phyloP scores from a whole-genome alignment of 2,113 vertebrate genomes.

The Garra rufa region DNA sequence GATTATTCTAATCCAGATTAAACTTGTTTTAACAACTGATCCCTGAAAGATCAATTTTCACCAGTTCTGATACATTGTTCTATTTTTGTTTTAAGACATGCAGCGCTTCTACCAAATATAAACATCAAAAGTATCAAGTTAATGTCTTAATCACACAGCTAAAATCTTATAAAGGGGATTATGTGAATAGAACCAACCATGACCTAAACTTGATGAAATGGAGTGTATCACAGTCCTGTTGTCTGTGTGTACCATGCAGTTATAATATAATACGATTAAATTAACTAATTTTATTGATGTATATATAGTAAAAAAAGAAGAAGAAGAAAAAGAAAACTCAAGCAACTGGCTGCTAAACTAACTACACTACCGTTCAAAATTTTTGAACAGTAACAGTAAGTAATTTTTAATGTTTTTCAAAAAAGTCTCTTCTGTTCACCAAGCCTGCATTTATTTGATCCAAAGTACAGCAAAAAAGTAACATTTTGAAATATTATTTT shows the following conservation, averaged over 20 bases:
- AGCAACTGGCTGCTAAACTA: no score
- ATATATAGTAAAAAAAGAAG: not conserved
- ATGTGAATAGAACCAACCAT: not conserved
- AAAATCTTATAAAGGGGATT: not conserved
- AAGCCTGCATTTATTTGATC: no score
- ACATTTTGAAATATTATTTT: no score
- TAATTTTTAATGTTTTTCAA: no score
- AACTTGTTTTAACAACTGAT: not conserved
- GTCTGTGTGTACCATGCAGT: not conserved
- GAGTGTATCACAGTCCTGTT: not conserved
- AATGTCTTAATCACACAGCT: not conserved
- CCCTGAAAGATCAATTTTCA: not conserved
- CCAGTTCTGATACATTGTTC: not conserved
- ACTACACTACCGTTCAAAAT: no score
- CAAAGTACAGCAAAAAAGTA: no score
- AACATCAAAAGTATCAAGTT: not conserved
- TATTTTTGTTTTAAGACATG: not conserved
- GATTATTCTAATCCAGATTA: not conserved
- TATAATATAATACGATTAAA: not conserved
- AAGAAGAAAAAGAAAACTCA: not conserved
- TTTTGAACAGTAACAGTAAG: no score
- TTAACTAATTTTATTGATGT: no score
- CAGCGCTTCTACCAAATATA: not conserved
- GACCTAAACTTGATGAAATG: not conserved
- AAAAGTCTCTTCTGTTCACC: no score